Evolutionary conservation across 2,797 vertebrate genomes (phyloP).

Genomic region (Acrossocheilus fasciatus): DNA sequence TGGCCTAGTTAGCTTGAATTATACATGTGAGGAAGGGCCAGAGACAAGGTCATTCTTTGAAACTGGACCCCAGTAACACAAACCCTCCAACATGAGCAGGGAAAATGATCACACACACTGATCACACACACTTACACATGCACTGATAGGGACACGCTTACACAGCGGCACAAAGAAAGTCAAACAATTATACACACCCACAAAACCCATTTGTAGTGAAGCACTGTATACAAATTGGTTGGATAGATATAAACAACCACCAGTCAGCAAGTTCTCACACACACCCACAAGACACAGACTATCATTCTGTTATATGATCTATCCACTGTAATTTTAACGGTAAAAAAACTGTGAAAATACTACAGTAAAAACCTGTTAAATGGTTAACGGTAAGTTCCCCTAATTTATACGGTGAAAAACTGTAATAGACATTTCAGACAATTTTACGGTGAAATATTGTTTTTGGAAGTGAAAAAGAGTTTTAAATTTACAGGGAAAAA

Average conservation of each 20-base stretch:
- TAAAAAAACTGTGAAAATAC: too few species aligned
- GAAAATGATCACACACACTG: slow-evolving; percentile 56
- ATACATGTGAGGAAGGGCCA: slow-evolving; percentile 57
- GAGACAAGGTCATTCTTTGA: slow-evolving; percentile 59
- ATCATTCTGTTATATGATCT: not conserved
- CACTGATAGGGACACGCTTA: slow-evolving; percentile 16
- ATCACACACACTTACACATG: slow-evolving; percentile 38
- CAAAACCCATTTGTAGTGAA: slow-evolving; percentile 5
- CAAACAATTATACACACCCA: slow-evolving; percentile 16
- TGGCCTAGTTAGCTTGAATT: slow-evolving; percentile 54
- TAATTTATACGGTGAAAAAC: too few species aligned
- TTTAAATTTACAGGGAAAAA: too few species aligned
- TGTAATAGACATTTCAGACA: too few species aligned
- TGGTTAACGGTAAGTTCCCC: too few species aligned
- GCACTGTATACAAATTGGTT: not conserved
- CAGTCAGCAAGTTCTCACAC: not conserved
- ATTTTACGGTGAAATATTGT: too few species aligned
- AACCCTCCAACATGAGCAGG: slow-evolving; percentile 46
- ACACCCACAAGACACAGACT: not conserved
- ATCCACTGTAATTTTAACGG: too few species aligned
- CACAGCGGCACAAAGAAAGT: slow-evolving; percentile 25
- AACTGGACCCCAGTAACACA: slow-evolving; percentile 58
- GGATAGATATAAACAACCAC: not conserved
- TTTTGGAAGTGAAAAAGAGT: too few species aligned
- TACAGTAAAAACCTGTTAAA: too few species aligned